A percentile compares a stretch with the other conserved stretches of the same genome.
Conservation (phyloP, 2,113 vertebrate genomes). For the Siniperca chuatsi region DNA sequence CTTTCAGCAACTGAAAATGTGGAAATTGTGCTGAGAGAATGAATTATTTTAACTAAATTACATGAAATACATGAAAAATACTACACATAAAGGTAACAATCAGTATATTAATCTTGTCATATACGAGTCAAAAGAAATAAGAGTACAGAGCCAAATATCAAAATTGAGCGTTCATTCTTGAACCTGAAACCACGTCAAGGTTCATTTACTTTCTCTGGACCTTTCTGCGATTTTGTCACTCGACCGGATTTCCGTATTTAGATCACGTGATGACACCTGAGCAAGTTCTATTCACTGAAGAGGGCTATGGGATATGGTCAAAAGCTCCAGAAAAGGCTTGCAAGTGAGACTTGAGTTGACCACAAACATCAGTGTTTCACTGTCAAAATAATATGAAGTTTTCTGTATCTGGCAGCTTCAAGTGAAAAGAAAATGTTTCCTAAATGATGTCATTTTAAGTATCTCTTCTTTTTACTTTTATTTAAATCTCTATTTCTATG, state of each 20-base stretch:
- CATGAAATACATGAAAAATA: too few relatives aligned
- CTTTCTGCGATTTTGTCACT: background rate
- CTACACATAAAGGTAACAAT: background rate
- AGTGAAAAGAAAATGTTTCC: background rate
- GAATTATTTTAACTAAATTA: background rate
- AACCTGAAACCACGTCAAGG: background rate
- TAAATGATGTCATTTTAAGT: background rate
- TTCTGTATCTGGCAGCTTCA: too few relatives aligned
- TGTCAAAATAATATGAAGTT: background rate
- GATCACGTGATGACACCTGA: background rate
- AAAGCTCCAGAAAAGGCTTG: background rate
- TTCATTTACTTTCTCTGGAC: background rate
- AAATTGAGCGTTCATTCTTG: background rate
- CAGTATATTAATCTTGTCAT: background rate
- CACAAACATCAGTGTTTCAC: background rate
- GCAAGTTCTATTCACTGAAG: background rate
- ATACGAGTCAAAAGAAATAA: background rate
- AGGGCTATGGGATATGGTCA: background rate
- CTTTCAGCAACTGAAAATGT: background rate
- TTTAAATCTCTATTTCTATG: background rate
- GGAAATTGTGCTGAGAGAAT: background rate
- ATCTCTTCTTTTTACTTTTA: background rate
- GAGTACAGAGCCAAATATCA: background rate
- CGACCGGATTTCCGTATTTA: background rate
- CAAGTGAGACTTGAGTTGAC: background rate